These are phyloP conservation scores for Beroe forskalii DNA, from an alignment of 37 sponge, comb jelly and placozoan genomes.

Conservation along the genomic window DNA sequence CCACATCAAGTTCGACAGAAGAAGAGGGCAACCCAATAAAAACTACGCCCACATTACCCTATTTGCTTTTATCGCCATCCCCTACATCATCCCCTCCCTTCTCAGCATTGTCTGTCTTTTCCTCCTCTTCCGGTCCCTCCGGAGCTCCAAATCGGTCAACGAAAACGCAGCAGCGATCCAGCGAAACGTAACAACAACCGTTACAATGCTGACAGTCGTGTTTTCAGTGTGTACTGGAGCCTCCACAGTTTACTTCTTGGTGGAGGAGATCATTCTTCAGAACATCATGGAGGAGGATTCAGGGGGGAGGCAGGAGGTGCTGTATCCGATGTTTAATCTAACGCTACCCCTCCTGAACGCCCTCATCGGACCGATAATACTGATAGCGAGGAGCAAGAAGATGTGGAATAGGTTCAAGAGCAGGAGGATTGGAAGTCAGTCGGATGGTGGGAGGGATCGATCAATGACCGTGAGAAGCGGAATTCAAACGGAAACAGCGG, in stretches of 20 bases:
- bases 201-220: background rate
- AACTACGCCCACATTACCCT: no score
- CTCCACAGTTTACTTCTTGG: background rate
- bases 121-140: background rate
- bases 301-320: background rate
- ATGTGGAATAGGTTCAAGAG: no score
- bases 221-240: background rate
- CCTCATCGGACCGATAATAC: background rate
- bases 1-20: no score
- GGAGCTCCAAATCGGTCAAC: background rate
- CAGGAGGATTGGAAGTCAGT: no score
- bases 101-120: background rate
- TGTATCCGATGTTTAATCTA: background rate
- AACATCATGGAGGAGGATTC: background rate
- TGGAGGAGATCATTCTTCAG: background rate
- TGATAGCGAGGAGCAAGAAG: background rate
- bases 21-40: no score
- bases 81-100: background rate
- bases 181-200: background rate
- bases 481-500: no score
- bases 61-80: background rate
- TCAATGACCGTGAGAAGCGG: no score
- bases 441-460: no score
- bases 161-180: background rate
- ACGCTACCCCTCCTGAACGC: background rate